A percentile compares a stretch with the other conserved stretches of the same genome.
Conservation (phyloP, 2,113 vertebrate genomes). For the Hippocampus guttulatus region DNA sequence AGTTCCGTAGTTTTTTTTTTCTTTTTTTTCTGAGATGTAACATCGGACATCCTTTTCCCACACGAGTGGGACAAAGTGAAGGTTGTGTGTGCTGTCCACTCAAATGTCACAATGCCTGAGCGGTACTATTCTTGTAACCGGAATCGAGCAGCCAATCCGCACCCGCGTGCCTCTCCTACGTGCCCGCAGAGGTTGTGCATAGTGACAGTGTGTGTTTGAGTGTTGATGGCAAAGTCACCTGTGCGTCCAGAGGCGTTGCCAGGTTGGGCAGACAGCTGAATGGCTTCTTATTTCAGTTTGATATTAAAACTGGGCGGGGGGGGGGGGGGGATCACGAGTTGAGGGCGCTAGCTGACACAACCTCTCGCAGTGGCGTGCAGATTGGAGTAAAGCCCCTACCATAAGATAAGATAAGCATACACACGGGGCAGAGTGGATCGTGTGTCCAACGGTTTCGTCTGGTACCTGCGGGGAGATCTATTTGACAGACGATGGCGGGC, state of each 20-base stretch:
- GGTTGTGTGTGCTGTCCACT: slow-evolving; percentile 8
- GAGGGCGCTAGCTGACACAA: background rate
- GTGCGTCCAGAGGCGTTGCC: slow-evolving; percentile 31
- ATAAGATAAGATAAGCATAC: background rate
- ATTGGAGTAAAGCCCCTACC: background rate
- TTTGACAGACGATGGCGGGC: slow-evolving; percentile 19
- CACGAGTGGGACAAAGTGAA: background rate
- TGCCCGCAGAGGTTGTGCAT: background rate
- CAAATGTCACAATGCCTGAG: slow-evolving; percentile 51
- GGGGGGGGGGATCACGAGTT: slow-evolving; percentile 10
- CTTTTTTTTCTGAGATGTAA: background rate
- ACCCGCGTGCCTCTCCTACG: slow-evolving; percentile 9
- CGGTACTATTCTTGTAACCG: slow-evolving; percentile 37
- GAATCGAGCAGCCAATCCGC: slow-evolving; percentile 27
- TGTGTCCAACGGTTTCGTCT: slow-evolving; percentile 23
- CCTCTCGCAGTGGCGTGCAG: background rate
- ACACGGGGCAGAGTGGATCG: slow-evolving; percentile 13
- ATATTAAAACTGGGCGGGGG: slow-evolving; percentile 33
- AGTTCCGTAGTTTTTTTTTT: background rate
- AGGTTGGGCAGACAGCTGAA: slow-evolving; percentile 60
- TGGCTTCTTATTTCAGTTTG: slow-evolving; percentile 53
- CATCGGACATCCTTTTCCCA: too few species aligned
- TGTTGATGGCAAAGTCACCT: slow-evolving; percentile 57
- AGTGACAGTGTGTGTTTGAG: slow-evolving; percentile 20
- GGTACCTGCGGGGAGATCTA: slow-evolving; percentile 28